Conservation (phyloP, 23 tunicate species). For the Styela plicata region DNA sequence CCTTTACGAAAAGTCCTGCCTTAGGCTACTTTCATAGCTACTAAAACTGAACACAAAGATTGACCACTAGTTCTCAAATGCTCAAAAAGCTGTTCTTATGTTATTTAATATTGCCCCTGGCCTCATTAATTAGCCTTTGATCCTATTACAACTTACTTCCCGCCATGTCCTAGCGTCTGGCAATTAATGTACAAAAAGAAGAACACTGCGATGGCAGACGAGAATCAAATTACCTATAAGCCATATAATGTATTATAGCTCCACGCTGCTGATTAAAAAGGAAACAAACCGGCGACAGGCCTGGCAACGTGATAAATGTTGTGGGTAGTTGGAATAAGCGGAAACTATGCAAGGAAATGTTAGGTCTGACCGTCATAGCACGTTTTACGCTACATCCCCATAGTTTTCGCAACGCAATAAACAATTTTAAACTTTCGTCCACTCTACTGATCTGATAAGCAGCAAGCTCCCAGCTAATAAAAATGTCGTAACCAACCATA, state of each 20-base stretch:
- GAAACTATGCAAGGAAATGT: slow-evolving; percentile 26
- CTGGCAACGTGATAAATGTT: background rate
- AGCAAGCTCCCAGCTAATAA: too few species aligned
- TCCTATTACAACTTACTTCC: background rate
- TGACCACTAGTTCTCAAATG: too few species aligned
- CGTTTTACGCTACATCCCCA: background rate
- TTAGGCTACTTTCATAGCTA: background rate
- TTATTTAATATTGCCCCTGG: too few species aligned
- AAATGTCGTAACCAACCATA: too few species aligned
- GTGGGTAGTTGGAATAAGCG: slow-evolving; percentile 15
- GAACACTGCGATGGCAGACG: background rate
- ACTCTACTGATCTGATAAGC: too few species aligned
- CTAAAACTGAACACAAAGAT: too few species aligned
- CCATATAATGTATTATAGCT: background rate
- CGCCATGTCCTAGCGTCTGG: background rate
- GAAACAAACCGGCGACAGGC: slow-evolving; percentile 6
- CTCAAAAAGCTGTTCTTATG: too few species aligned
- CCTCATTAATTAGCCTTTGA: too few species aligned
- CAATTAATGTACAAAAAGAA: background rate
- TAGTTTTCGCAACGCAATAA: background rate
- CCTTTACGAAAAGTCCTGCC: background rate
- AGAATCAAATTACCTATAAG: background rate
- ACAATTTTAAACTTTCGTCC: too few species aligned
- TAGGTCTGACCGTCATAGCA: slow-evolving; percentile 16
- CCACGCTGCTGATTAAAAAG: background rate